A percentile compares a stretch with the other conserved stretches of the same genome.
Evolutionary conservation across 1,140 invertebrate genomes (phyloP).

Genomic region (Drosophila carrolli): DNA sequence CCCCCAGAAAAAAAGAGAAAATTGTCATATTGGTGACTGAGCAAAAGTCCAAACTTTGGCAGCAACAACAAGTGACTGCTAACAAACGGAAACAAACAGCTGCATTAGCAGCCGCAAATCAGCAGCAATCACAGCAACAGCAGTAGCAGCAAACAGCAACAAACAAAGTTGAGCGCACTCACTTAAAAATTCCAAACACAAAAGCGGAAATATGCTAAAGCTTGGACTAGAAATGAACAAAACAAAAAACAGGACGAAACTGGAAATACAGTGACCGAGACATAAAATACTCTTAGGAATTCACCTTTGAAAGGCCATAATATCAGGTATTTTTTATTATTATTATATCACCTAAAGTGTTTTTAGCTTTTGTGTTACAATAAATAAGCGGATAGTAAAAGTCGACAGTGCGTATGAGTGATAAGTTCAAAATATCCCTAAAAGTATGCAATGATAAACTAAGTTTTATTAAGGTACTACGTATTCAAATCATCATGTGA

Average conservation of each 20-base stretch:
- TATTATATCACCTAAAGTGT: no score
- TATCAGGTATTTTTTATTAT: no score
- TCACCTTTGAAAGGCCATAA: no score
- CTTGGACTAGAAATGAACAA: constrained; percentile 44
- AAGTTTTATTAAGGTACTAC: no score
- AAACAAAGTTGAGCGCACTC: constrained; percentile 70
- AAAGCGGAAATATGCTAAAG: constrained; percentile 79
- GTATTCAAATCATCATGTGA: no score
- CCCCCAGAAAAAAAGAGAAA: constrained; percentile 6
- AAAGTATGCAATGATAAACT: no score
- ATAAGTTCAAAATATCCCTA: not conserved
- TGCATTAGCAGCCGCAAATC: constrained; percentile 78
- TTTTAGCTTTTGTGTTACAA: no score
- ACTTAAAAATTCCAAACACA: constrained; percentile 79
- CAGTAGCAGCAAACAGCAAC: constrained; percentile 45
- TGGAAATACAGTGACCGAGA: not conserved
- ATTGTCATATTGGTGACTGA: constrained; percentile 25
- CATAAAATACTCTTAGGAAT: not conserved
- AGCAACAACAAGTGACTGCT: constrained; percentile 61
- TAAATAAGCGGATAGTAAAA: no score
- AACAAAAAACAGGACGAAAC: constrained; percentile 6
- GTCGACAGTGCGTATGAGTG: not conserved
- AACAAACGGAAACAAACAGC: constrained; percentile 82
- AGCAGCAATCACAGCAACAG: constrained; percentile 54
- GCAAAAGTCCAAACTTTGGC: constrained; percentile 30